Conservation (phyloP, 2,888 invertebrate species). For the Deroplatys truncata region DNA sequence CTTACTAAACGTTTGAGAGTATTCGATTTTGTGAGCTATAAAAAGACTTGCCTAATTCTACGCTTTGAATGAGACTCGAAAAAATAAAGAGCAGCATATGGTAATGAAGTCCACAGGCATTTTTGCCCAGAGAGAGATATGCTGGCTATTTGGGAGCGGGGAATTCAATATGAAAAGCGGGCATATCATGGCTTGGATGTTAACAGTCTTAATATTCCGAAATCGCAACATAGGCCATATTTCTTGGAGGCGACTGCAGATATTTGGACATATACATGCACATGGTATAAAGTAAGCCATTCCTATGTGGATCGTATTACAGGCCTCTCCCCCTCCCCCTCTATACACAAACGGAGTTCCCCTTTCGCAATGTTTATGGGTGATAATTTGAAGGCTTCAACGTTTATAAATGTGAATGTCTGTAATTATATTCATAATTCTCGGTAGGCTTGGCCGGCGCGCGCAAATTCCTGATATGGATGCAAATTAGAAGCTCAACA, state of each 20-base stretch:
- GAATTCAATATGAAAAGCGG: neutral
- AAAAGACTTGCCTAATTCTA: no score
- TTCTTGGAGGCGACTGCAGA: neutral
- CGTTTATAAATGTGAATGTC: conserved; percentile 27
- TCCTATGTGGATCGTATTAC: neutral
- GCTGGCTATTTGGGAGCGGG: neutral
- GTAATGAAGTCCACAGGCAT: neutral
- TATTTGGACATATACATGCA: neutral
- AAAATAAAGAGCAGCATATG: neutral
- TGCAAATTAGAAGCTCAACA: conserved; percentile 30
- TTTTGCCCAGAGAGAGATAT: neutral
- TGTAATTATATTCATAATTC: conserved; percentile 30
- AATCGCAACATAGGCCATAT: neutral
- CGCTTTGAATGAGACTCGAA: neutral
- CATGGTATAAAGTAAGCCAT: neutral
- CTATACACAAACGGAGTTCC: neutral
- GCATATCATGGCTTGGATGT: neutral
- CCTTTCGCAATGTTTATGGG: conserved; percentile 23
- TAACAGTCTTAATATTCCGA: neutral
- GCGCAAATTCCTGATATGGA: conserved; percentile 28
- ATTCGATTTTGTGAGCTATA: no score
- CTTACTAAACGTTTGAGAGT: no score
- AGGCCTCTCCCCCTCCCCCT: neutral
- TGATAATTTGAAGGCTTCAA: conserved; percentile 24
- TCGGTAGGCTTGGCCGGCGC: conserved; percentile 8